Percentiles rank a stretch among this genome's conserved stretches.
These are phyloP conservation scores for Candidula unifasciata DNA, from an alignment of 2,888 invertebrate species.

Conservation along the genomic window DNA sequence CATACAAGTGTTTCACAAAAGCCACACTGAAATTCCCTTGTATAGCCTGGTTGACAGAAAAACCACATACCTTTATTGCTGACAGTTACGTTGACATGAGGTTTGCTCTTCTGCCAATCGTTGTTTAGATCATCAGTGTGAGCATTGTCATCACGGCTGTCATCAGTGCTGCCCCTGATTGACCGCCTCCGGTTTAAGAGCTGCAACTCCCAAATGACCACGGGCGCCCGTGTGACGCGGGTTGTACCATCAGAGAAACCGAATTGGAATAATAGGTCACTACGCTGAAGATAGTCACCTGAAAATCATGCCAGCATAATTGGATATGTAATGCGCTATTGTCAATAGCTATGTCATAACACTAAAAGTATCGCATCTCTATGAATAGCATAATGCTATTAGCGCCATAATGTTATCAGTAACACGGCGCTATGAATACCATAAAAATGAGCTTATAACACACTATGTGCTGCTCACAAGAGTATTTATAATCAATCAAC, in stretches of 20 bases:
- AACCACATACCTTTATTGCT: conserved; percentile 51
- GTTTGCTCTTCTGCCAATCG: not conserved
- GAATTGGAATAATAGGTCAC: conserved; percentile 48
- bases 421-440: too few species aligned
- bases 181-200: not conserved
- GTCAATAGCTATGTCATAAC: too few species aligned
- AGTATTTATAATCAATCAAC: too few species aligned
- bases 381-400: too few species aligned
- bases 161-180: too few species aligned
- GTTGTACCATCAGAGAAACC: conserved; percentile 46
- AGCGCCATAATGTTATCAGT: too few species aligned
- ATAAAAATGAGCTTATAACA: too few species aligned
- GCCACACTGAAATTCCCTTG: too few species aligned
- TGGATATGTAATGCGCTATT: not conserved
- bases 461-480: too few species aligned
- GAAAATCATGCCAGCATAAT: conserved; percentile 2
- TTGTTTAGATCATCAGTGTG: not conserved
- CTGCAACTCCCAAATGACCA: conserved; percentile 33
- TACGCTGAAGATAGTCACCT: conserved; percentile 40
- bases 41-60: too few species aligned
- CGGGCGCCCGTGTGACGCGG: conserved; percentile 43
- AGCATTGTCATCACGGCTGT: not conserved
- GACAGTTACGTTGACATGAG: conserved; percentile 47
- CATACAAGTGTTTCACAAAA: too few species aligned
- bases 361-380: too few species aligned